phyloP scores from a whole-genome alignment of 2,888 invertebrate species.

The Eledona agricola region DNA sequence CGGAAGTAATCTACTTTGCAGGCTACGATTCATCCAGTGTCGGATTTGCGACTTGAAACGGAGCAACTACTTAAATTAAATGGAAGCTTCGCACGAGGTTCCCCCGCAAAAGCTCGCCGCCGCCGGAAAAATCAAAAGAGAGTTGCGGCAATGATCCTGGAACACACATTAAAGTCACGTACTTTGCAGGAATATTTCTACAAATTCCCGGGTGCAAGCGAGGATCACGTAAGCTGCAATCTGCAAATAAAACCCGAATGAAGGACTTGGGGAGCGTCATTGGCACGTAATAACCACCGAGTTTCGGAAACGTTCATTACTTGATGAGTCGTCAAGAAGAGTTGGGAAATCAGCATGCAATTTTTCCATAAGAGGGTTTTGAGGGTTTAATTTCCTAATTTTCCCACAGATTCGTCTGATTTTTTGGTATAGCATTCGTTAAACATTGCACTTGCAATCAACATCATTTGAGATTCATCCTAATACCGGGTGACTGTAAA shows the following conservation, averaged over 20 bases:
- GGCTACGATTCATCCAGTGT: conserved; percentile 8
- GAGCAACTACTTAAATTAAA: not conserved
- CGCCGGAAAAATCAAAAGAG: conserved; percentile 4
- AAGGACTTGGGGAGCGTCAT: conserved; percentile 28
- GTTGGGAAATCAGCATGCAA: no score
- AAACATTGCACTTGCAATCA: no score
- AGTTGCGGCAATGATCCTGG: conserved; percentile 1
- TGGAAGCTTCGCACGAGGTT: conserved; percentile 7
- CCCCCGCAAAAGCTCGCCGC: not conserved
- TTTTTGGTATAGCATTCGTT: no score
- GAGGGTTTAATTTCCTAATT: no score
- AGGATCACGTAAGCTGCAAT: conserved; percentile 32
- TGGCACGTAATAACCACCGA: conserved; percentile 28
- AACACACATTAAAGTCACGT: conserved; percentile 30
- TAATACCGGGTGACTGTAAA: no score
- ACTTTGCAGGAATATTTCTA: conserved; percentile 17
- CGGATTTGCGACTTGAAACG: conserved; percentile 13
- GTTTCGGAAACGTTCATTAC: no score
- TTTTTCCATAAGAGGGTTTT: no score
- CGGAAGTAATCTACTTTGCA: conserved; percentile 35
- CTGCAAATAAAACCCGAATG: conserved; percentile 28
- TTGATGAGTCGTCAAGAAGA: no score
- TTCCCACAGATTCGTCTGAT: no score
- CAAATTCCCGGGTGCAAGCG: conserved; percentile 28
- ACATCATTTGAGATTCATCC: no score